phyloP scores from a whole-genome alignment of 2,113 vertebrate species.

The Corydoras sp. region DNA sequence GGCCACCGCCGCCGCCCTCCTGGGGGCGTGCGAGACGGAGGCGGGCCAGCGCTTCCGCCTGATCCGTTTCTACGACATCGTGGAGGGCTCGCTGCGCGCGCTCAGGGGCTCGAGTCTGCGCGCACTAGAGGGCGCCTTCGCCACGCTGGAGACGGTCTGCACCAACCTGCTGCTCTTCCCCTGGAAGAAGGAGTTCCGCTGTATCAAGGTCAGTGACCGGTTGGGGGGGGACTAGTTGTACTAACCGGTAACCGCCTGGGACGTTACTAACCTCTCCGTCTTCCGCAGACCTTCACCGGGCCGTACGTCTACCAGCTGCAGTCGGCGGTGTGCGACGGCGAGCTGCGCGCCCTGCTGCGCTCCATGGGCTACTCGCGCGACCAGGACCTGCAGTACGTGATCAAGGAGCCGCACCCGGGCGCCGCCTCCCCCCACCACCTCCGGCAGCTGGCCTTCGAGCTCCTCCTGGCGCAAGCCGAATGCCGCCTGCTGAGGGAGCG shows the following conservation, averaged over 20 bases:
- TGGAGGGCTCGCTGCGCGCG: slow-evolving; percentile 79
- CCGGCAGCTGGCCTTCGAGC: slow-evolving; percentile 85
- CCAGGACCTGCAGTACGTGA: slow-evolving; percentile 73
- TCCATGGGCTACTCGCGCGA: slow-evolving; percentile 83
- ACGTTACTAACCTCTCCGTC: slow-evolving; percentile 26
- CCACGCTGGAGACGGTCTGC: slow-evolving; percentile 82
- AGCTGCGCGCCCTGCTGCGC: slow-evolving; percentile 79
- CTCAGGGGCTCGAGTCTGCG: slow-evolving; percentile 79
- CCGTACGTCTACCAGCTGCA: slow-evolving; percentile 94
- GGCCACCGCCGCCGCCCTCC: slow-evolving; percentile 82
- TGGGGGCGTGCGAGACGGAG: slow-evolving; percentile 86
- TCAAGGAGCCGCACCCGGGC: slow-evolving; percentile 64
- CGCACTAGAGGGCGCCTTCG: slow-evolving; percentile 79
- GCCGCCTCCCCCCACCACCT: slow-evolving; percentile 74
- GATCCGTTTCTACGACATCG: slow-evolving; percentile 89
- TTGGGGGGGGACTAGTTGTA: too few species aligned
- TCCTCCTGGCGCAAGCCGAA: slow-evolving; percentile 89
- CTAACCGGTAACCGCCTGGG: too few species aligned
- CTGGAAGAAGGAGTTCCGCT: slow-evolving; percentile 98
- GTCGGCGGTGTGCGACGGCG: slow-evolving; percentile 80
- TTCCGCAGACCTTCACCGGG: slow-evolving; percentile 87
- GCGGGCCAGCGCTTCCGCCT: slow-evolving; percentile 85
- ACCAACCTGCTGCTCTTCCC: slow-evolving; percentile 94
- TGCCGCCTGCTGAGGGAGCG: slow-evolving; percentile 87
- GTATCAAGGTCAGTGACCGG: slow-evolving; percentile 79